phyloP scores from a whole-genome alignment of 1,140 invertebrate species.

The Tetranychus cinnabarinus region DNA sequence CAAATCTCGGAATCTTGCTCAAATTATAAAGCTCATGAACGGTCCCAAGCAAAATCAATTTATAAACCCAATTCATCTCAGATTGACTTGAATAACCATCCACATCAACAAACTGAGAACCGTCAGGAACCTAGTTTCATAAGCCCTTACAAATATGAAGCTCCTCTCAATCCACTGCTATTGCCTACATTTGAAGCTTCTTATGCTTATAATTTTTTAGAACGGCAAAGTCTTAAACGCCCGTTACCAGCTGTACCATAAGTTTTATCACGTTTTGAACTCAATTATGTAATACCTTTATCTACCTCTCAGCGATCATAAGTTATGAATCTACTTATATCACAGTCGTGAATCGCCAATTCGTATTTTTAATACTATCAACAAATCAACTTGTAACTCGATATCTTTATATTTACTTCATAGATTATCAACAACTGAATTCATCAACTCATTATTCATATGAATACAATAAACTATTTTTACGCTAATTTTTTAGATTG shows the following conservation, averaged over 20 bases:
- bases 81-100: neutral
- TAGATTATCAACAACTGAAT: too few species aligned
- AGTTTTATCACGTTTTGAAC: too few species aligned
- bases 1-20: neutral
- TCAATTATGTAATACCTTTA: too few species aligned
- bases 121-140: neutral
- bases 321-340: too few species aligned
- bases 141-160: neutral
- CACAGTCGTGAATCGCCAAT: too few species aligned
- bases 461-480: too few species aligned
- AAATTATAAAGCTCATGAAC: slow-evolving; percentile 4
- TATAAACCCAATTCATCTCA: neutral
- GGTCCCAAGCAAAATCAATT: slow-evolving; percentile 4
- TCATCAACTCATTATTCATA: too few species aligned
- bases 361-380: too few species aligned
- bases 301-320: too few species aligned
- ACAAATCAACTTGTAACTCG: too few species aligned
- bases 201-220: neutral
- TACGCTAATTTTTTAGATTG: too few species aligned
- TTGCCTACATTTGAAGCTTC: slow-evolving; percentile 2
- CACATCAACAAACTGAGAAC: neutral
- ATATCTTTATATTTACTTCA: too few species aligned
- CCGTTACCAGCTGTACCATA: slow-evolving; percentile 4
- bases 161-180: neutral
- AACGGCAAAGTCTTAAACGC: slow-evolving; percentile 6